phyloP scores from a whole-genome alignment of 1,140 invertebrate species.

The Zaprionus vittiger region DNA sequence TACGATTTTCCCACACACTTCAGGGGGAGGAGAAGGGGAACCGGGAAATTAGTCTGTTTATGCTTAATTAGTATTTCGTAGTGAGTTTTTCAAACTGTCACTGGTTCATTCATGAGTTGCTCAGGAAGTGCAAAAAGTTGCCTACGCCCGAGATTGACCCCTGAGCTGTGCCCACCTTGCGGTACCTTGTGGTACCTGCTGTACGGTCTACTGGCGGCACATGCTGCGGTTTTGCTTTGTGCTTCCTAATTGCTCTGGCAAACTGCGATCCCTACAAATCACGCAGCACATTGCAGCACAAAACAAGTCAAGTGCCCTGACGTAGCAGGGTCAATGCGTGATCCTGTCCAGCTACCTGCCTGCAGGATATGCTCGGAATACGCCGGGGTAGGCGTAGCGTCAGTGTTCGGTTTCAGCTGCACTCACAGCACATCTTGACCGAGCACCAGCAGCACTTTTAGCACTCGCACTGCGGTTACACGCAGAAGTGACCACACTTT shows the following conservation, averaged over 20 bases:
- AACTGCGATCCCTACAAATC: conserved; percentile 63
- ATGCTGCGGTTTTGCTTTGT: conserved; percentile 68
- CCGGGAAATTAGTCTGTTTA: conserved; percentile 70
- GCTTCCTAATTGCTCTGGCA: conserved; percentile 66
- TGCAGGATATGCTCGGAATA: conserved; percentile 36
- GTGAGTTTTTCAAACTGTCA: conserved; percentile 45
- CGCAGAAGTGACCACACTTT: neutral
- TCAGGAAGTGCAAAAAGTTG: conserved; percentile 64
- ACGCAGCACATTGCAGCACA: conserved; percentile 36
- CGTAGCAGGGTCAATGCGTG: neutral
- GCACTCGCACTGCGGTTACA: conserved; percentile 69
- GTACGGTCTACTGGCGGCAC: conserved; percentile 35
- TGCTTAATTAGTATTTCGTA: conserved; percentile 69
- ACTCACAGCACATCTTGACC: conserved; percentile 33
- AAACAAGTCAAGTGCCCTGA: conserved; percentile 63
- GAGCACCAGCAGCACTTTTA: conserved; percentile 54
- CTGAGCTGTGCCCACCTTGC: conserved; percentile 48
- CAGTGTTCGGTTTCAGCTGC: conserved; percentile 58
- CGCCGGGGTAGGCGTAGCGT: conserved; percentile 32
- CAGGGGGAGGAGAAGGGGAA: neutral
- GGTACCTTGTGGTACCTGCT: conserved; percentile 54
- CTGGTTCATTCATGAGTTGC: conserved; percentile 4
- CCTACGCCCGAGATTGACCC: conserved; percentile 38
- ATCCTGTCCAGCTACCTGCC: conserved; percentile 36
- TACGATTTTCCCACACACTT: conserved; percentile 63